Conservation (phyloP, 2,888 invertebrate species). For the Galeopsomyia nigrocyanea region DNA sequence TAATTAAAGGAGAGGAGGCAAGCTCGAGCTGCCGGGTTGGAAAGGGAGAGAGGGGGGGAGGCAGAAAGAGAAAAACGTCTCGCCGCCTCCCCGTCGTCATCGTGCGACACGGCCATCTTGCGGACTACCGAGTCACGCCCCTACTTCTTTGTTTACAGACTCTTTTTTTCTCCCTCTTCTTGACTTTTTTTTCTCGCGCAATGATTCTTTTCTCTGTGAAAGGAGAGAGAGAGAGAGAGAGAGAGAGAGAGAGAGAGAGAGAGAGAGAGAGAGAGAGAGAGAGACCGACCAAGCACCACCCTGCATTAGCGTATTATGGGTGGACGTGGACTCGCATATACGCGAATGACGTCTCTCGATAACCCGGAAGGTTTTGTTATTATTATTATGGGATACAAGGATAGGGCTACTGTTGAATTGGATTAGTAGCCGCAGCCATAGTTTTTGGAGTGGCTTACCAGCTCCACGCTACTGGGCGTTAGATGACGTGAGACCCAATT, state of each 20-base stretch:
- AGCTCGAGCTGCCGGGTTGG: background rate
- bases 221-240: background rate
- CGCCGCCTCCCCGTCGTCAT: constrained; percentile 59
- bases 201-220: background rate
- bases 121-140: constrained; percentile 63
- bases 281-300: background rate
- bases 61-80: constrained; percentile 2
- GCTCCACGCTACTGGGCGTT: too few relatives aligned
- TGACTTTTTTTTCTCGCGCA: constrained; percentile 5
- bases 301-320: constrained; percentile 26
- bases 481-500: too few relatives aligned
- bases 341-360: background rate
- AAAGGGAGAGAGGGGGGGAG: background rate
- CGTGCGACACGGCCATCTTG: constrained; percentile 66
- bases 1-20: constrained; percentile 63
- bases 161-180: constrained; percentile 55
- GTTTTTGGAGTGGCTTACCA: background rate
- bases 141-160: constrained; percentile 65
- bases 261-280: background rate
- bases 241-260: background rate
- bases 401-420: background rate
- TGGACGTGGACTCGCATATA: background rate
- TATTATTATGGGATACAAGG: background rate
- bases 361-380: background rate
- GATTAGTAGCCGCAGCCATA: constrained; percentile 10